These are phyloP conservation scores for Cydia fagiglandana DNA, from an alignment of 1,140 invertebrate species.

Conservation along the genomic window DNA sequence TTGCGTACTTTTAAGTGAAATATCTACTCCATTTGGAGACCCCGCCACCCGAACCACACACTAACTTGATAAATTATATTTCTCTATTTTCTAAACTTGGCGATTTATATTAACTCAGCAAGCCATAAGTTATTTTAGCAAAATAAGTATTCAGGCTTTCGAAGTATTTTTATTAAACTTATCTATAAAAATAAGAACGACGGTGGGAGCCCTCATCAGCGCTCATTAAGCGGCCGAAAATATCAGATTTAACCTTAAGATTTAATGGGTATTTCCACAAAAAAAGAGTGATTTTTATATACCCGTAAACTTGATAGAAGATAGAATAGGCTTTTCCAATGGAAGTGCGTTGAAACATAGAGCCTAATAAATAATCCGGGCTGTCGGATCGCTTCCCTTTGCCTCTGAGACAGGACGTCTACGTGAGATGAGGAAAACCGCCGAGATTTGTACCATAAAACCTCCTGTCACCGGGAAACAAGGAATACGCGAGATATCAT, in stretches of 20 bases:
- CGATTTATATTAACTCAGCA: not conserved
- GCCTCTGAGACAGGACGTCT: slow-evolving; percentile 25
- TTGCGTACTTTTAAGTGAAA: slow-evolving; percentile 59
- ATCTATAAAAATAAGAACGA: not conserved
- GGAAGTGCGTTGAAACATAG: slow-evolving; percentile 42
- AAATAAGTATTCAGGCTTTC: not conserved
- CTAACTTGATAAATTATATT: slow-evolving; percentile 60
- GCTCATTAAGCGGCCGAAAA: slow-evolving; percentile 26
- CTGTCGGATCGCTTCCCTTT: slow-evolving; percentile 33
- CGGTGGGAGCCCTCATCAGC: not conserved
- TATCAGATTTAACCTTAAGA: slow-evolving; percentile 29
- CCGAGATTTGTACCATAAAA: slow-evolving; percentile 54
- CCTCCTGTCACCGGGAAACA: slow-evolving; percentile 50
- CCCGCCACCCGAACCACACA: slow-evolving; percentile 55
- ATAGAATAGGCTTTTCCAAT: slow-evolving; percentile 40
- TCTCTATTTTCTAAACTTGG: slow-evolving; percentile 33
- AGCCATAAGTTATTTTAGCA: not conserved
- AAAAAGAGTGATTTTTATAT: slow-evolving; percentile 32
- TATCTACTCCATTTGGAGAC: slow-evolving; percentile 60
- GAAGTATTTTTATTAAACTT: not conserved
- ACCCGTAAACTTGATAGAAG: slow-evolving; percentile 29
- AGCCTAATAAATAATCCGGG: slow-evolving; percentile 49
- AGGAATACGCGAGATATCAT: slow-evolving; percentile 43
- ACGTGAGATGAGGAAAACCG: slow-evolving; percentile 43
- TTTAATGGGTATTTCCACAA: not conserved